phyloP scores from a whole-genome alignment of 2,113 vertebrate species.

The Myrmecobius fasciatus region DNA sequence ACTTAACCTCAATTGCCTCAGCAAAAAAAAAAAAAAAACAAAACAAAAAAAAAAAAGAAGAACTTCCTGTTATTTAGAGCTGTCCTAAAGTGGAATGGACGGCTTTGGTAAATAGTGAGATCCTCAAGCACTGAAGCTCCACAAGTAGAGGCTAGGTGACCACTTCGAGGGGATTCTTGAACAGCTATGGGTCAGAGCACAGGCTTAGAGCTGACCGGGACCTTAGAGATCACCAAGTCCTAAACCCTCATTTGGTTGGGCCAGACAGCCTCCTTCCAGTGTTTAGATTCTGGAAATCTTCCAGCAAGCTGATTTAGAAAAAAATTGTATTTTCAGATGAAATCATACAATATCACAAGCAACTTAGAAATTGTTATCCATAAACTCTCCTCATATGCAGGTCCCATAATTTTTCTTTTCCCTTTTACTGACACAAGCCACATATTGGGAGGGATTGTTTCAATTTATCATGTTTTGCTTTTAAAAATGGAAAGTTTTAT shows the following conservation, averaged over 20 bases:
- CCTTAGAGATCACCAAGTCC: too few relatives aligned
- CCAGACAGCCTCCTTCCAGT: neutral
- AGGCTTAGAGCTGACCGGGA: neutral
- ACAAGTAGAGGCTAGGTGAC: neutral
- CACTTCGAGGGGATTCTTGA: neutral
- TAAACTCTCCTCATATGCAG: neutral
- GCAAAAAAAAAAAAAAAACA: too few relatives aligned
- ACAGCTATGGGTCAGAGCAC: neutral
- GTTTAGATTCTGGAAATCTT: neutral
- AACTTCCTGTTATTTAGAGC: neutral
- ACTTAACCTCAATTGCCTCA: too few relatives aligned
- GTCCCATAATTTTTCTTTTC: neutral
- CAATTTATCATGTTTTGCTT: neutral
- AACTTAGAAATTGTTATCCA: neutral
- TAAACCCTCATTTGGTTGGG: neutral
- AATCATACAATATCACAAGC: neutral
- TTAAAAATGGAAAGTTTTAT: neutral
- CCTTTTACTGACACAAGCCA: neutral
- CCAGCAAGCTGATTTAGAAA: neutral
- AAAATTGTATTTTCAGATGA: neutral
- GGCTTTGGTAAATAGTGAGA: neutral
- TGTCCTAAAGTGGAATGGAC: neutral
- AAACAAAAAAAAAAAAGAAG: too few relatives aligned
- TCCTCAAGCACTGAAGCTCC: neutral
- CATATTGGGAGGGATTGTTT: neutral